Percentiles rank a stretch among this genome's conserved stretches.
Conservation (phyloP, 2,888 invertebrate genomes). For the Asteroscopus sphinx region DNA sequence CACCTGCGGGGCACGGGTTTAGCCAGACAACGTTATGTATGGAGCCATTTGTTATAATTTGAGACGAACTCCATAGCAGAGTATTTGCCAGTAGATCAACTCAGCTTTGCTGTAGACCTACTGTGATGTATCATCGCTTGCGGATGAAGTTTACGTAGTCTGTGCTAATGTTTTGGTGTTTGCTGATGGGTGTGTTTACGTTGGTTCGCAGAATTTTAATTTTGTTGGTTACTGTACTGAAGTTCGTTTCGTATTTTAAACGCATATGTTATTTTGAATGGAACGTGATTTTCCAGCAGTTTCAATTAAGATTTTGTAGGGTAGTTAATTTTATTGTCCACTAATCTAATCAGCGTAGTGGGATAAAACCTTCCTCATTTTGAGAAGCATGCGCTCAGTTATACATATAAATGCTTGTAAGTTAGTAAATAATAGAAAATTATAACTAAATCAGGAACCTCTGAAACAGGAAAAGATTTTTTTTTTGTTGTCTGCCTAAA, state of each 20-base stretch:
- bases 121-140: constrained; percentile 12
- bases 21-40: constrained; percentile 71
- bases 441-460: too few relatives aligned
- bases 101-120: constrained; percentile 8
- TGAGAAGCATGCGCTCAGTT: too few relatives aligned
- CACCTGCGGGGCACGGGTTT: constrained; percentile 55
- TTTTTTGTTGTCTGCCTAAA: too few relatives aligned
- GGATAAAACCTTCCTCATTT: too few relatives aligned
- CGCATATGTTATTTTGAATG: constrained; percentile 4
- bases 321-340: neutral
- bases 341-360: too few relatives aligned
- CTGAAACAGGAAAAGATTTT: too few relatives aligned
- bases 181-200: constrained; percentile 7
- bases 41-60: constrained; percentile 78
- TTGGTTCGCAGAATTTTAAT: constrained; percentile 25
- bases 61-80: constrained; percentile 61
- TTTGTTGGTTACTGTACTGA: neutral
- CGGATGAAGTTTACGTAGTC: constrained; percentile 8
- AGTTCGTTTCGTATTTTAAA: constrained; percentile 6
- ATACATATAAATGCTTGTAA: too few relatives aligned
- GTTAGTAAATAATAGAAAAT: too few relatives aligned
- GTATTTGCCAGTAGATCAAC: constrained; percentile 49
- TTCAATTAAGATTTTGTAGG: neutral
- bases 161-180: constrained; percentile 5
- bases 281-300: neutral